phyloP scores from a whole-genome alignment of 1,140 invertebrate genomes.

The Hesperophylax magnus region DNA sequence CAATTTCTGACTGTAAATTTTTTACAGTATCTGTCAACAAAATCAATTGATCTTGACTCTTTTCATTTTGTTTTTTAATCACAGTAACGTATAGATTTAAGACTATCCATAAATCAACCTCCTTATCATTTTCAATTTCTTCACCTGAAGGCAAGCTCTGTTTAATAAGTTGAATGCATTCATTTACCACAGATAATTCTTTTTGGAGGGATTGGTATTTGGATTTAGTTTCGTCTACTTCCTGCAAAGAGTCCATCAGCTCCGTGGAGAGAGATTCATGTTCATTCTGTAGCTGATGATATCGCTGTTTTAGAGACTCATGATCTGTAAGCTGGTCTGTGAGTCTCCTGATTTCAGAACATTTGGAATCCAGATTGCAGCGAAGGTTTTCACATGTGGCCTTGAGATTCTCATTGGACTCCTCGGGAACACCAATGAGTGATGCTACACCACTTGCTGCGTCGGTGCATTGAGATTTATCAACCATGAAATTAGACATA shows the following conservation, averaged over 20 bases:
- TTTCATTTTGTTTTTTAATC: not conserved
- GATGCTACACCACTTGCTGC: too few relatives aligned
- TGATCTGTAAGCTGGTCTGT: constrained; percentile 2
- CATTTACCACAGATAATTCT: not conserved
- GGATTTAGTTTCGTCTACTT: constrained; percentile 19
- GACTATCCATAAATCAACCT: not conserved
- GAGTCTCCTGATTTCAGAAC: constrained; percentile 29
- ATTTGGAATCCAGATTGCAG: not conserved
- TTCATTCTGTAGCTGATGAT: constrained; percentile 28
- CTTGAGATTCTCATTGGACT: constrained; percentile 19
- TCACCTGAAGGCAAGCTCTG: not conserved
- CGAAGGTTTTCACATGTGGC: not conserved
- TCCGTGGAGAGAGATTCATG: constrained; percentile 39
- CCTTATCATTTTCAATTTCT: not conserved
- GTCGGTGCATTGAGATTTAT: constrained; percentile 22
- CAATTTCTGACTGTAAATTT: not conserved
- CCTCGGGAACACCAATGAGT: too few relatives aligned
- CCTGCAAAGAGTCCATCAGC: constrained; percentile 38
- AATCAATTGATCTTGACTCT: not conserved
- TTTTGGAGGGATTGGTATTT: not conserved
- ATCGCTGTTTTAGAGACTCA: constrained; percentile 13
- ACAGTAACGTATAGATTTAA: not conserved
- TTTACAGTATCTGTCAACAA: not conserved
- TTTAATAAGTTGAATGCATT: not conserved
- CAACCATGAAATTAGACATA: not conserved